Conservation (phyloP, 2,888 invertebrate genomes). For the Epinotia nisella region DNA sequence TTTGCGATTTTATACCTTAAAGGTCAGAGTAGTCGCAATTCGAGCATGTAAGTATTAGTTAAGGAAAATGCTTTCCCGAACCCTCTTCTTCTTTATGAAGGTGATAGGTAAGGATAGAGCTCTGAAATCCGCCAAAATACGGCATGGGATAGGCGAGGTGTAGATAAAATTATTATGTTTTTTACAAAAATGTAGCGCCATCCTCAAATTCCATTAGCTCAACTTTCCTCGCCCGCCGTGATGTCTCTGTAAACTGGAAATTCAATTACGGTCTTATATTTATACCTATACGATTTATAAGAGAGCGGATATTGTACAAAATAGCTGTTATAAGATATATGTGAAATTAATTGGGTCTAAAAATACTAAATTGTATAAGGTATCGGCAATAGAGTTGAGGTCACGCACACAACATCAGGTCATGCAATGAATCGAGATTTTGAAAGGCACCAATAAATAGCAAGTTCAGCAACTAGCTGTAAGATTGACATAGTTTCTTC, state of each 20-base stretch:
- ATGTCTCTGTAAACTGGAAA: constrained; percentile 19
- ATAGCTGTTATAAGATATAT: too few relatives aligned
- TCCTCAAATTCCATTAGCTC: constrained; percentile 31
- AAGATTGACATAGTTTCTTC: too few relatives aligned
- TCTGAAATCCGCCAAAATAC: constrained; percentile 32
- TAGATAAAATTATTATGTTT: constrained; percentile 34
- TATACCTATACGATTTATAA: background rate
- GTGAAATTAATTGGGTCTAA: too few relatives aligned
- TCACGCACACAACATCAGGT: too few relatives aligned
- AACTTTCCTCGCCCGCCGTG: constrained; percentile 7
- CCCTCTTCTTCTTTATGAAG: constrained; percentile 38
- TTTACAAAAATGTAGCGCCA: constrained; percentile 13
- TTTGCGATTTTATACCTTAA: background rate
- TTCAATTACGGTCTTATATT: constrained; percentile 14
- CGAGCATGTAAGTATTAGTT: background rate
- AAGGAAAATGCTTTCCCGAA: constrained; percentile 23
- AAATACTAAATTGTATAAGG: too few relatives aligned
- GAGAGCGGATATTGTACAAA: too few relatives aligned
- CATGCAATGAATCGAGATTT: too few relatives aligned
- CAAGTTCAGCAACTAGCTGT: too few relatives aligned
- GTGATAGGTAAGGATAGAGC: constrained; percentile 31
- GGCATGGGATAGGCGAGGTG: constrained; percentile 26
- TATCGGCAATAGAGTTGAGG: too few relatives aligned
- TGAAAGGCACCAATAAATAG: too few relatives aligned
- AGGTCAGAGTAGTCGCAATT: background rate